A percentile compares a stretch with the other conserved stretches of the same genome.
These are phyloP conservation scores for Sitobion miscanthi DNA, from an alignment of 1,140 invertebrate genomes.

Conservation along the genomic window DNA sequence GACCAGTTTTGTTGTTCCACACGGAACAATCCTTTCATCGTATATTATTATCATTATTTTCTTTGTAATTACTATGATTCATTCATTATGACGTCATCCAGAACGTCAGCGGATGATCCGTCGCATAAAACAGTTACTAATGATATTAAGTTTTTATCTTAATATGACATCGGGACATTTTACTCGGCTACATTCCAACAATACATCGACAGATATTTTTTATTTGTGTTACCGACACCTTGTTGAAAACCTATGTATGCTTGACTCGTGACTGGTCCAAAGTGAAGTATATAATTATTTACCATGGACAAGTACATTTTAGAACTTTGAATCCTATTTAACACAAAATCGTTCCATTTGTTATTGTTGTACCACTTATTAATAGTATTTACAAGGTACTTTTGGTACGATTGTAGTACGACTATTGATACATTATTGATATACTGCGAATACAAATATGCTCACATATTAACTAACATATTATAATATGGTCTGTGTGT, in stretches of 20 bases:
- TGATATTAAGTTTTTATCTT: background rate
- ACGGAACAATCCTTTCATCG: background rate
- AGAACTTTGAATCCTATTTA: background rate
- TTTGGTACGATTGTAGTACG: background rate
- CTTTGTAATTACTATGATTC: constrained; percentile 10
- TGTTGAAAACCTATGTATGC: background rate
- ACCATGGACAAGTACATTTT: background rate
- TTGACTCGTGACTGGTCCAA: background rate
- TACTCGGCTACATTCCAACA: background rate
- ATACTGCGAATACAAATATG: background rate
- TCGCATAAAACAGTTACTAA: background rate
- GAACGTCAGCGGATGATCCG: background rate
- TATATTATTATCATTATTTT: background rate
- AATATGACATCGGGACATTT: background rate
- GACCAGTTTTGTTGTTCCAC: background rate
- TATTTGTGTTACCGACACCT: background rate
- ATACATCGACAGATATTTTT: background rate
- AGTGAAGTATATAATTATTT: background rate
- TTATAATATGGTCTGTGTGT: background rate
- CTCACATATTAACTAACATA: background rate
- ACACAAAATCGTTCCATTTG: background rate
- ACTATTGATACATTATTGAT: background rate
- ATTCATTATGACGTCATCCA: background rate
- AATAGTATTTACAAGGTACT: background rate
- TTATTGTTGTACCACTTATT: background rate